Conservation (phyloP, 1,140 invertebrate species). For the Sitodiplosis mosellana region DNA sequence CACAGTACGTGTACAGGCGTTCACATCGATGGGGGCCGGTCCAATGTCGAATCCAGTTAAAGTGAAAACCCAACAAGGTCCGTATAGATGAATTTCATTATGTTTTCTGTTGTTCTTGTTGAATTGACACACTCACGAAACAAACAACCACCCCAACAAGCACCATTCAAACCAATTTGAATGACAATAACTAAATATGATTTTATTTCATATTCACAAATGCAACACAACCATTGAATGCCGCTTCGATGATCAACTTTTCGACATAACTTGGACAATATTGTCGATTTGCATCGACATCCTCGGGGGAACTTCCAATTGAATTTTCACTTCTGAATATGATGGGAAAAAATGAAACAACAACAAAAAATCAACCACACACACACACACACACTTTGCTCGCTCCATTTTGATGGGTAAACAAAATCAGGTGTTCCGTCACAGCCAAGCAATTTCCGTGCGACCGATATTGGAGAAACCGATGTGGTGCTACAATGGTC, state of each 20-base stretch:
- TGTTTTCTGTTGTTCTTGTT: too few relatives aligned
- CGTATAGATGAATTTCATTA: constrained; percentile 21
- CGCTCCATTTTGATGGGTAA: too few relatives aligned
- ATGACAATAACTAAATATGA: neutral
- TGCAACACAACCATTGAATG: too few relatives aligned
- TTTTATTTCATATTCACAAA: too few relatives aligned
- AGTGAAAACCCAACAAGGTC: constrained; percentile 93
- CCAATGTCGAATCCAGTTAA: constrained; percentile 80
- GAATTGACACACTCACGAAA: neutral
- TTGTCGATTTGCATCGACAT: neutral
- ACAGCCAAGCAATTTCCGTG: constrained; percentile 76
- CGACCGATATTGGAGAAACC: constrained; percentile 63
- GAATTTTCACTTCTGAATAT: neutral
- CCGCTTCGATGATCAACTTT: neutral
- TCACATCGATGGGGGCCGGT: constrained; percentile 78
- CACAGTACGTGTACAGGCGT: constrained; percentile 78
- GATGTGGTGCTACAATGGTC: constrained; percentile 77
- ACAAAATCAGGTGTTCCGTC: constrained; percentile 67
- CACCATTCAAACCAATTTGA: constrained; percentile 1
- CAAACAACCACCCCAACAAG: neutral
- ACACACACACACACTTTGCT: neutral
- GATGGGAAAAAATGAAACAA: constrained; percentile 7
- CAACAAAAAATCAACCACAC: constrained; percentile 3
- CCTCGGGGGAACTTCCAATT: neutral
- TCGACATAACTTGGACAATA: neutral